Percentiles rank a stretch among this genome's conserved stretches.
phyloP scores from a whole-genome alignment of 1,140 invertebrate species.

The Probaryconus sp. region DNA sequence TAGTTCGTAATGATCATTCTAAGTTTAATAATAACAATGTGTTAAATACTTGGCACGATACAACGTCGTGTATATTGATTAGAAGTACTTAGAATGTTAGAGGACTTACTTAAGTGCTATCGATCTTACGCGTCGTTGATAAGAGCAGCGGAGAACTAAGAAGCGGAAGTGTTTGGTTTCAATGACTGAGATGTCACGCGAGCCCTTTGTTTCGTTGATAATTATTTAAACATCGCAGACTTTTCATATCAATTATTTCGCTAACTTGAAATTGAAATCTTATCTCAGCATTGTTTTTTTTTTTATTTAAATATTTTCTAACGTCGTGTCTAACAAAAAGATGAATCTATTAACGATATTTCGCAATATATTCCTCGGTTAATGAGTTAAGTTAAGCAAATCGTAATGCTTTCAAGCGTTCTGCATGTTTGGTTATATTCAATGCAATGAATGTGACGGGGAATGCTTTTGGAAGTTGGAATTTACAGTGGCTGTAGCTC shows the following conservation, averaged over 20 bases:
- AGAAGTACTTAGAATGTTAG: slow-evolving; percentile 46
- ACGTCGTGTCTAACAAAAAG: too few relatives aligned
- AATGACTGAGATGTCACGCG: slow-evolving; percentile 44
- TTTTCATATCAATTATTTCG: too few relatives aligned
- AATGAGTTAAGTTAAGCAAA: too few relatives aligned
- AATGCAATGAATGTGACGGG: slow-evolving; percentile 24
- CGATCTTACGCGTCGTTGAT: slow-evolving; percentile 44
- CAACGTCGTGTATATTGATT: slow-evolving; percentile 32
- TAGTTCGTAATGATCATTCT: slow-evolving; percentile 5
- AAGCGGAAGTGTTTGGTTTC: slow-evolving; percentile 55
- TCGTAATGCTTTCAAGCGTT: slow-evolving; percentile 6
- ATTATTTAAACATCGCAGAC: too few relatives aligned
- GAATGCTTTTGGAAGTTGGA: slow-evolving; percentile 46
- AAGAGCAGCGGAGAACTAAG: slow-evolving; percentile 43
- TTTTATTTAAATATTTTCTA: too few relatives aligned
- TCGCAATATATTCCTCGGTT: too few relatives aligned
- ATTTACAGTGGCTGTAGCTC: slow-evolving; percentile 46
- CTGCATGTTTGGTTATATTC: slow-evolving; percentile 33
- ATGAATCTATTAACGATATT: too few relatives aligned
- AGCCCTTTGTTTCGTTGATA: too few relatives aligned
- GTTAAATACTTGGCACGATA: slow-evolving; percentile 27
- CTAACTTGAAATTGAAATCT: too few relatives aligned
- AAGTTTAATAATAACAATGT: slow-evolving; percentile 24
- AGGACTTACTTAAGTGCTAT: slow-evolving; percentile 32
- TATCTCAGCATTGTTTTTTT: too few relatives aligned